These are phyloP conservation scores for Globodera rostochiensis DNA, from an alignment of 1,140 invertebrate species.

Conservation along the genomic window DNA sequence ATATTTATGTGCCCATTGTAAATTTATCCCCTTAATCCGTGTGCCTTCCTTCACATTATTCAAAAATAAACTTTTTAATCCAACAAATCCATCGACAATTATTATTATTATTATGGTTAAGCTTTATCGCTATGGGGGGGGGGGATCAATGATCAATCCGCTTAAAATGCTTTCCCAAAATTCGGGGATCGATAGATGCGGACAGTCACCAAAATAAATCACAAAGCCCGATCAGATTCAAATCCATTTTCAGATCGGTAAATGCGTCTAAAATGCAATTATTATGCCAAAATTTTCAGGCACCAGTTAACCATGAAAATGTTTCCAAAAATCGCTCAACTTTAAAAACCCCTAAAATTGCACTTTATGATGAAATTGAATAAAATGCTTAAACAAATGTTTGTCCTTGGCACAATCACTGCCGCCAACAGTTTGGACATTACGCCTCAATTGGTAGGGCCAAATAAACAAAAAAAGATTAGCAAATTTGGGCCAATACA, in stretches of 20 bases:
- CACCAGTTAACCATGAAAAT: too few relatives aligned
- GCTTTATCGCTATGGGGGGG: background rate
- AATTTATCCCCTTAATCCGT: background rate
- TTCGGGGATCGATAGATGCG: background rate
- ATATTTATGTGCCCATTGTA: background rate
- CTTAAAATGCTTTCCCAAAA: background rate
- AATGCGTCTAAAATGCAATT: too few relatives aligned
- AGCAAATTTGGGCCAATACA: too few relatives aligned
- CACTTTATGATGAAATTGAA: background rate
- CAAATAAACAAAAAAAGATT: too few relatives aligned
- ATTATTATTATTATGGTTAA: background rate
- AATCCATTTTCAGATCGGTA: too few relatives aligned
- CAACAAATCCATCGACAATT: background rate
- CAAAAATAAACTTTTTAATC: background rate
- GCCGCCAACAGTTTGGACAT: background rate
- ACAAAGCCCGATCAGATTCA: too few relatives aligned
- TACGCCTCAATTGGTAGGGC: constrained; percentile 19
- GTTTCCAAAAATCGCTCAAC: too few relatives aligned
- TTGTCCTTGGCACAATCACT: background rate
- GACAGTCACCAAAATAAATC: too few relatives aligned
- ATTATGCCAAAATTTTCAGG: too few relatives aligned
- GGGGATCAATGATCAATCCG: background rate
- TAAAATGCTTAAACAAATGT: constrained; percentile 1
- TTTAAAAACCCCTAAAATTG: too few relatives aligned
- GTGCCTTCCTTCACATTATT: background rate